Evolutionary conservation across 2,888 invertebrate species (phyloP).

Genomic region (Miltochrista miniata): DNA sequence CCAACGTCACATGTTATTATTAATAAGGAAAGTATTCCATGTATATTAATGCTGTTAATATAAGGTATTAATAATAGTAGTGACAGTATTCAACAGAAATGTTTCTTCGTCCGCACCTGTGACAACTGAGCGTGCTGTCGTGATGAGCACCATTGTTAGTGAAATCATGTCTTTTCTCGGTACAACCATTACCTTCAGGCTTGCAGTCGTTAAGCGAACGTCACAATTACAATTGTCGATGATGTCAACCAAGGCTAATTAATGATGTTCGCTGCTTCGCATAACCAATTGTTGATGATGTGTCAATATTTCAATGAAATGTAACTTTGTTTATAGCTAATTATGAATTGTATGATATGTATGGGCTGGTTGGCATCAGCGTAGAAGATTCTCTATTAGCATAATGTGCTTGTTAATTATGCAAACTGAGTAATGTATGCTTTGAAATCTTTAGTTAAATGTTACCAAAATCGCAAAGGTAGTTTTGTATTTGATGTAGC

Average conservation of each 20-base stretch:
- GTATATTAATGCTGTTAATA: no score
- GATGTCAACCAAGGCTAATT: conserved; percentile 21
- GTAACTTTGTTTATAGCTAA: not conserved
- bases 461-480: no score
- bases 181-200: not conserved
- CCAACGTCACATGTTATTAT: not conserved
- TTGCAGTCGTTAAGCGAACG: conserved; percentile 3
- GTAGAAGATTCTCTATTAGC: not conserved
- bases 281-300: not conserved
- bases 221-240: conserved; percentile 23
- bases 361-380: not conserved
- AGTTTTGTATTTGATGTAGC: no score
- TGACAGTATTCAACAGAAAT: conserved; percentile 1
- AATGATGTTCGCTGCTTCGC: conserved; percentile 21
- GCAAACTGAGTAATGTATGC: not conserved
- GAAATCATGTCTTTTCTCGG: conserved; percentile 3
- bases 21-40: not conserved
- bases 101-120: not conserved
- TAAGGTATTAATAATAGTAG: not conserved
- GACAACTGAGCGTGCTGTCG: conserved; percentile 1
- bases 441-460: no score
- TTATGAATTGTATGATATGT: not conserved
- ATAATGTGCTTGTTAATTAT: not conserved
- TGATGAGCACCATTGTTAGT: conserved; percentile 2
- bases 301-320: conserved; percentile 2